Base-by-base conservation (phyloP, 2,888 invertebrate species). In the Oscheius sp. region DNA sequence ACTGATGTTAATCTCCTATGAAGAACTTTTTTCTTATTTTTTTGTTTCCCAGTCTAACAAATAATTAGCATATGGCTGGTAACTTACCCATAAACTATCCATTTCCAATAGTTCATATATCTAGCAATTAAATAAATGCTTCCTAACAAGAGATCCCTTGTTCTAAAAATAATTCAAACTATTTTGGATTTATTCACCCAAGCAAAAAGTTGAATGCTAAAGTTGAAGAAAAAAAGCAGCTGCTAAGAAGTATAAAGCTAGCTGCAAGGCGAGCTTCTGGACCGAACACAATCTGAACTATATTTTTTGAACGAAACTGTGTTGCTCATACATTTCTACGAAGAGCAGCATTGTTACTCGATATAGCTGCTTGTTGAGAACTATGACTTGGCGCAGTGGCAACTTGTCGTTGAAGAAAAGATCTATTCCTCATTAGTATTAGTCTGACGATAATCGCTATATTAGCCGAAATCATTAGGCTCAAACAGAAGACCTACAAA, bases 201-300 rank as follows among this genome's bases (percentile, higher is more conserved):
- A 55, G 17, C 17, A 55, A 23, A 55, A 55, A 34, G 6, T 31
- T 34, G 17, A 33, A 55, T 6, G 55, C 33, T 4, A 55, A 12
- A 8, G 55, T 55, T 0, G 55, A 55, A 6, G 34, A 33, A 20
- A 55, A 55, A 25, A 55, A 55, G 34, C 55, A 55, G 33, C 31
- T n/a, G 20, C 55, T 55, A 10, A 55, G 34, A n/a, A 55, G 17
- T 6, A 55, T n/a, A 20, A 33, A 55, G 34, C 55, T 55, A 5
- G 20, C 23, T 10, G 55, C 10, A 5, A 55, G 33, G 8, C 55
- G 33, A 25, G 27, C 29, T 52, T 52, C 52, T 8, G 52, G 52
- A 27, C 29, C 25, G 6, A 52, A 27, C 12, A 52, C 42, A 10
- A 3, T 25, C 52, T 52, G 12, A 27, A 52, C 10, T 25, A n/a